These are phyloP conservation scores for Nomada ruficornis DNA, from an alignment of 2,888 invertebrate species.

Conservation along the genomic window DNA sequence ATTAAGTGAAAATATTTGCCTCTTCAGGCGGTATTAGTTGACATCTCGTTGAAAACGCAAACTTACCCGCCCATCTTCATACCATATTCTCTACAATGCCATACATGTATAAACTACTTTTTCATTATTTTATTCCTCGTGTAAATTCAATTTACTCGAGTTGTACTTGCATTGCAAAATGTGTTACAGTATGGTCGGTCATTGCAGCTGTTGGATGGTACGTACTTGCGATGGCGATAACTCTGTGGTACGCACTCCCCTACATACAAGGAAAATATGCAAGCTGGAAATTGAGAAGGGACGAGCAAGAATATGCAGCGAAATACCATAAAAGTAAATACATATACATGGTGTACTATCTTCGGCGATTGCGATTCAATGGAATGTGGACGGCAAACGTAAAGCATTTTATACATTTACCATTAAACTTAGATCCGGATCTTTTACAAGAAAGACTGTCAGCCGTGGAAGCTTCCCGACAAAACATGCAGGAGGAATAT, in stretches of 20 bases:
- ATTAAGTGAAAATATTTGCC: too few species aligned
- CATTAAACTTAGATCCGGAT: conserved; percentile 83
- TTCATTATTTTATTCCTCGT: too few species aligned
- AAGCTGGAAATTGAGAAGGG: conserved; percentile 78
- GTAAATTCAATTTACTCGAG: too few species aligned
- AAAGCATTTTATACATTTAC: not conserved
- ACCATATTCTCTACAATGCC: too few species aligned
- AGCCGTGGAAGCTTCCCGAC: conserved; percentile 81
- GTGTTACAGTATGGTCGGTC: conserved; percentile 64
- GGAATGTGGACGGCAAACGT: not conserved
- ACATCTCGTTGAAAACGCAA: too few species aligned
- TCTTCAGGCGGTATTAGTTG: too few species aligned
- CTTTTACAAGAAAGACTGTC: conserved; percentile 78
- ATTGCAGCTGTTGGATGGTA: conserved; percentile 83
- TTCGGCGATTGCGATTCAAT: not conserved
- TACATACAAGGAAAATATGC: conserved; percentile 79
- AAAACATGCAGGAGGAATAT: conserved; percentile 84
- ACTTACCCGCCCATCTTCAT: too few species aligned
- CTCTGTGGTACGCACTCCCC: conserved; percentile 79
- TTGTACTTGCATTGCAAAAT: not conserved
- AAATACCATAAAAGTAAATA: conserved; percentile 85
- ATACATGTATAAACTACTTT: too few species aligned
- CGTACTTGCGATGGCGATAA: conserved; percentile 74
- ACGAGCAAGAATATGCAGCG: conserved; percentile 83
- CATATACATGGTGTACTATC: not conserved